Evolutionary conservation across 2,113 vertebrate genomes (phyloP), one percentile per base, ranked within the genome.

Genomic region (Zosterops pallidus): DNA sequence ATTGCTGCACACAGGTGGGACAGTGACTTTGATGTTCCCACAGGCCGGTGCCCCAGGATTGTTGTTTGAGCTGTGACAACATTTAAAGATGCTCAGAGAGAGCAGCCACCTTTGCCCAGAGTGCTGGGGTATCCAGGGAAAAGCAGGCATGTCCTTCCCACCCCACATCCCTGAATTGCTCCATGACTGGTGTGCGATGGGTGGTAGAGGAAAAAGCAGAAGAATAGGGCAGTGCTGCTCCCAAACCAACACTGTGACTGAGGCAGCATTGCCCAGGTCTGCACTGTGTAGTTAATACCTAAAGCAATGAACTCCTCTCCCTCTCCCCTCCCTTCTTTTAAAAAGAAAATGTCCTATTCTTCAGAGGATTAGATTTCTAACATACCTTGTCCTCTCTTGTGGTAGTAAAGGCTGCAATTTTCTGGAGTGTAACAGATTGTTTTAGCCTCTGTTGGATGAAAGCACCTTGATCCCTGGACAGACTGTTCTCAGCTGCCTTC

Each of bases 131-230:
- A 12, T 29, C 6, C 17, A 65, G 28, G 28, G 42, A 4, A 46
- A 71, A 68, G 31, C n/a, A 15, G 19, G 26, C 9, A 2, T 4
- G 9, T 52, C 10, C 13, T 62, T 65, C 37, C 31, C 6, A 50
- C 9, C 17, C 44, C 41, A 6, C 5, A 2, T 7, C 39, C 70
- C 76, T 3, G 6, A 52, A 17, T 56, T 52, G 60, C 47, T 49
- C 0, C 0, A 1, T n/a, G 41, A 2, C 31, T 65, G 56, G 1
- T 20, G 9, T 37, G 21, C 28, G 72, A 22, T 50, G 55, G 22
- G 50, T 3, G 9, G 21, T 74, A 76, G 67, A 83, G n/a, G 37
- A 18, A 23, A 53, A 83, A 37, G 49, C 16, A 1, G 2, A 3
- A 29, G 39, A 47, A 18, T 2, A 9, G 57, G 33, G 26, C 49